A percentile compares a stretch with the other conserved stretches of the same genome.
Conservation (phyloP, 2,113 vertebrate genomes). For the Siniperca knerii region DNA sequence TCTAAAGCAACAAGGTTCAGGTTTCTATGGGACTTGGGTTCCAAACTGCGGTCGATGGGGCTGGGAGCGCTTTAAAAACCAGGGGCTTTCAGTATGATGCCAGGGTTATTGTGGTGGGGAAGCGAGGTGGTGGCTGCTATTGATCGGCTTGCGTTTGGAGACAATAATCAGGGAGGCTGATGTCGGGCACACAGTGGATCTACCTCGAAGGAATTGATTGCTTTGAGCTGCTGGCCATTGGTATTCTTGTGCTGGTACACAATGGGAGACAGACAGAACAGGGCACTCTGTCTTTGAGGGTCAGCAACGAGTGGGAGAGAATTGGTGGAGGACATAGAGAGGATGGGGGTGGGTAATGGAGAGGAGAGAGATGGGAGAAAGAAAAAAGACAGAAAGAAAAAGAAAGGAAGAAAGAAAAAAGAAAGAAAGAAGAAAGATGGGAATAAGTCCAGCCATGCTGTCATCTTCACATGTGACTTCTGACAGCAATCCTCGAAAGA, state of each 20-base stretch:
- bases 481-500: constrained; percentile 72
- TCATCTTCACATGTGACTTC: constrained; percentile 63
- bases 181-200: constrained; percentile 75
- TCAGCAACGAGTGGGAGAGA: constrained; percentile 34
- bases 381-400: background rate
- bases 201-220: constrained; percentile 75
- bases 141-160: constrained; percentile 64
- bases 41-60: constrained; percentile 57
- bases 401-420: background rate
- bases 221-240: constrained; percentile 67
- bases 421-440: constrained; percentile 12
- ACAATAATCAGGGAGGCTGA: constrained; percentile 76
- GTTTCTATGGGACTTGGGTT: constrained; percentile 21
- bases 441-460: constrained; percentile 39
- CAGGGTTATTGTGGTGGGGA: constrained; percentile 43
- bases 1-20: constrained; percentile 16
- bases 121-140: constrained; percentile 57
- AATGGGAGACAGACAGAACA: constrained; percentile 63
- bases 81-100: constrained; percentile 42
- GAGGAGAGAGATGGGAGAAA: background rate
- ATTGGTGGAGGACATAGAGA: constrained; percentile 24
- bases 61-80: constrained; percentile 51
- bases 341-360: constrained; percentile 8
- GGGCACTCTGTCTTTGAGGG: constrained; percentile 67
- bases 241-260: constrained; percentile 73